Evolutionary conservation across 2,113 vertebrate genomes (phyloP).

Genomic region (Nothocercus nigrocapillus): DNA sequence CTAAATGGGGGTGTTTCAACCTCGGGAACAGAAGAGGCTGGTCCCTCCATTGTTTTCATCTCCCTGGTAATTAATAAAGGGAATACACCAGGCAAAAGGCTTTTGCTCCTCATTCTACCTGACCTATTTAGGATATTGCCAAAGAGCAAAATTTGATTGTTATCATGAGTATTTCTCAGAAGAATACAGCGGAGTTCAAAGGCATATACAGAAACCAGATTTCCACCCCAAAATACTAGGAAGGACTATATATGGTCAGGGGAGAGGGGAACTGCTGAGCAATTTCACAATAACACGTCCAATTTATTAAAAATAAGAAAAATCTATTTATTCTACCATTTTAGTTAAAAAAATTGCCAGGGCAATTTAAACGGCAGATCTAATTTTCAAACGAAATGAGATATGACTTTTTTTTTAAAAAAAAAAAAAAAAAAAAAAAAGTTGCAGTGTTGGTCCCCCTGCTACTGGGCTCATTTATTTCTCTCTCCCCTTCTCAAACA

Average conservation of each 20-base stretch:
- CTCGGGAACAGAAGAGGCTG: not conserved
- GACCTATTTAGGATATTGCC: constrained; percentile 55
- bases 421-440: not conserved
- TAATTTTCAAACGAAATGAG: constrained; percentile 5
- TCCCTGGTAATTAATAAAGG: constrained; percentile 40
- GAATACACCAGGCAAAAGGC: not conserved
- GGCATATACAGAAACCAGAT: constrained; percentile 10
- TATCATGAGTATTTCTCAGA: constrained; percentile 14
- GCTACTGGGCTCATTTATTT: constrained; percentile 25
- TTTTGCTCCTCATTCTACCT: constrained; percentile 26
- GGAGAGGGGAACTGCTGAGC: not conserved
- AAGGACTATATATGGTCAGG: not conserved
- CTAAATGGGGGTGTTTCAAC: not conserved
- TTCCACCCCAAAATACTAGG: not conserved
- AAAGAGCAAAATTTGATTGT: constrained; percentile 23
- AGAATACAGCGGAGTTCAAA: constrained; percentile 2
- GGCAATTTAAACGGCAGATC: constrained; percentile 1
- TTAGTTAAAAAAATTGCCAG: not conserved
- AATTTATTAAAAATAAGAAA: constrained; percentile 6
- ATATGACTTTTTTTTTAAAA: not conserved
- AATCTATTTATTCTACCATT: not conserved
- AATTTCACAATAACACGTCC: not conserved
- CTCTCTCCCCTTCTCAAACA: constrained; percentile 21
- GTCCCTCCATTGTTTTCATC: not conserved
- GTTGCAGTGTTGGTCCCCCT: not conserved